Conservation (phyloP, 2,113 vertebrate genomes). For the Silurus meridionalis region DNA sequence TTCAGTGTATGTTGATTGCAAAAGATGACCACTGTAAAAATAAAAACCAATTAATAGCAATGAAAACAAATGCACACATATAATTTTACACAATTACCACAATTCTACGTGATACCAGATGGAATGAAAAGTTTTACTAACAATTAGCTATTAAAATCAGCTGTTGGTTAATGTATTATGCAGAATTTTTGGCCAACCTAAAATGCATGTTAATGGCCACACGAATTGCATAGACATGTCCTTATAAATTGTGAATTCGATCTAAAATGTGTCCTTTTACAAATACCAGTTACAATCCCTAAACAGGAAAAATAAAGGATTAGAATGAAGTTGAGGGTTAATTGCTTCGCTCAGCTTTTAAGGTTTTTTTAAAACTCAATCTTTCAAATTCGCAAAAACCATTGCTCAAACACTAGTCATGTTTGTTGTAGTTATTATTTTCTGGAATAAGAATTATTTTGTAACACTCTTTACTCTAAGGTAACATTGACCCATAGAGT, state of each 20-base stretch:
- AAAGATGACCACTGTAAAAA: neutral
- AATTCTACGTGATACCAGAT: constrained; percentile 12
- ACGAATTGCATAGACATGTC: neutral
- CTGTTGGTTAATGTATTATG: neutral
- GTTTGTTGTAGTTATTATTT: neutral
- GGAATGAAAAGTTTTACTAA: constrained; percentile 14
- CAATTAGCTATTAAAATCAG: neutral
- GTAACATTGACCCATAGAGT: constrained; percentile 26
- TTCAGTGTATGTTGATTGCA: neutral
- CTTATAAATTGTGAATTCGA: neutral
- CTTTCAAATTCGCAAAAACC: neutral
- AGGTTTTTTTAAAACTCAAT: neutral
- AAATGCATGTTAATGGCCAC: neutral
- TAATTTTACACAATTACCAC: constrained; percentile 16
- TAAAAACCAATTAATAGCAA: neutral
- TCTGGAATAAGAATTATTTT: neutral
- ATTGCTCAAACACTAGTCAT: neutral
- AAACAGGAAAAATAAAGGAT: neutral
- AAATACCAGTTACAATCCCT: neutral
- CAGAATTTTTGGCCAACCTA: neutral
- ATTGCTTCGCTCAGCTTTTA: neutral
- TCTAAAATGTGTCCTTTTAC: neutral
- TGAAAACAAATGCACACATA: neutral
- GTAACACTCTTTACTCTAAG: neutral
- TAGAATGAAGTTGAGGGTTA: neutral